Percentiles rank a stretch among this genome's conserved stretches.
Conservation (phyloP, 2,113 vertebrate species). For the Saccopteryx bilineata region DNA sequence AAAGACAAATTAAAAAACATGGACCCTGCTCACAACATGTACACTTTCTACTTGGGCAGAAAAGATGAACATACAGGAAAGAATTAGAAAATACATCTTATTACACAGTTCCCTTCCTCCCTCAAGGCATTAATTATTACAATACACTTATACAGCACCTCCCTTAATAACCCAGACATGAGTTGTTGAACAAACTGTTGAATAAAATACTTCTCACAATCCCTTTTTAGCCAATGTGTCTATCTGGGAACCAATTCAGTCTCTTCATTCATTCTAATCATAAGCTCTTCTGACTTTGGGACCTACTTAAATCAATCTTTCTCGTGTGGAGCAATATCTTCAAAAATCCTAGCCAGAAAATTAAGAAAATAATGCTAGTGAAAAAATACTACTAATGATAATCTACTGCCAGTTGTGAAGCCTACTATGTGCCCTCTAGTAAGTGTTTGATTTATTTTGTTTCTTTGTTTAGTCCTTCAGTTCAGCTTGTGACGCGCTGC, state of each 20-base stretch:
- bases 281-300: constrained; percentile 32
- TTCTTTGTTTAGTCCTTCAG: not conserved
- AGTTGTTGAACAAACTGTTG: not conserved
- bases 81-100: not conserved
- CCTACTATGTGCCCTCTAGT: not conserved
- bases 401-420: not conserved
- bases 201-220: not conserved
- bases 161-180: not conserved
- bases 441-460: not conserved
- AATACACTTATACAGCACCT: not conserved
- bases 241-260: not conserved
- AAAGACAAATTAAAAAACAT: constrained; percentile 52
- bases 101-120: not conserved
- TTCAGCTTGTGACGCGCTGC: not conserved
- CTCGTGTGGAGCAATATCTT: not conserved
- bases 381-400: not conserved
- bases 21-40: not conserved
- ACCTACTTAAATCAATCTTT: not conserved
- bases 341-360: not conserved
- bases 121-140: not conserved
- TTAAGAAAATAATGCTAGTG: not conserved
- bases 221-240: not conserved
- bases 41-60: not conserved
- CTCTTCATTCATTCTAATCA: constrained; percentile 15
- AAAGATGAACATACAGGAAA: constrained; percentile 23